These are phyloP conservation scores for Steinernema feltiae DNA, from an alignment of 1,140 invertebrate genomes.

Conservation along the genomic window DNA sequence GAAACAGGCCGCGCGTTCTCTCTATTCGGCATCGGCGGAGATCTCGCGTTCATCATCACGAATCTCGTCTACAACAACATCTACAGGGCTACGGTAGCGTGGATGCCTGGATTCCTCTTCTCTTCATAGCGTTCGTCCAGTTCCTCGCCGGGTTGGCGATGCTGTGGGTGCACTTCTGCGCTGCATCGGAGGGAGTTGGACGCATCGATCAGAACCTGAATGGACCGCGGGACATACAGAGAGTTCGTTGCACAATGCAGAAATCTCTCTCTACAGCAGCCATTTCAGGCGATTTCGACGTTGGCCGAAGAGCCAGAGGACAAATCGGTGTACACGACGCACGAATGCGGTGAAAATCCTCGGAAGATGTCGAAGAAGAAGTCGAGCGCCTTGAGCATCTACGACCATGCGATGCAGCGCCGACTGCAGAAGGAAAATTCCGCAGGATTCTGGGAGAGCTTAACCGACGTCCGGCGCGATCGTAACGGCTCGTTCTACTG, in stretches of 20 bases:
- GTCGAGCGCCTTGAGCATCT: neutral
- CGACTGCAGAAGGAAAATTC: neutral
- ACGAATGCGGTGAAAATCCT: neutral
- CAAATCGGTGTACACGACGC: neutral
- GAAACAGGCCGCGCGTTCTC: constrained; percentile 43
- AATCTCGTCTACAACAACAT: constrained; percentile 43
- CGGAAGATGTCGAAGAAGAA: neutral
- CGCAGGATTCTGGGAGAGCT: neutral
- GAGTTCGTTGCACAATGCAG: neutral
- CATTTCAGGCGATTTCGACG: constrained; percentile 3
- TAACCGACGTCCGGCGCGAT: neutral
- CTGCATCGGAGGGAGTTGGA: constrained; percentile 23
- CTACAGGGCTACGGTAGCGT: constrained; percentile 37
- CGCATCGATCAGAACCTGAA: neutral
- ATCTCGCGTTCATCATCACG: constrained; percentile 41
- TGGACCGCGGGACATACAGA: neutral
- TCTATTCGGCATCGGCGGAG: constrained; percentile 40
- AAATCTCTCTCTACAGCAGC: neutral
- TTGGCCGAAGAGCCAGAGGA: neutral
- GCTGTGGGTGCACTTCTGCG: constrained; percentile 41
- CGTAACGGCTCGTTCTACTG: neutral
- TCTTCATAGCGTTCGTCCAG: constrained; percentile 40
- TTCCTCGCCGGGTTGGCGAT: constrained; percentile 28
- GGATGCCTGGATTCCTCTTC: constrained; percentile 43
- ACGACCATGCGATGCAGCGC: neutral